Conservation (phyloP, 2,113 vertebrate genomes). For the Chloropsis cyanopogon region DNA sequence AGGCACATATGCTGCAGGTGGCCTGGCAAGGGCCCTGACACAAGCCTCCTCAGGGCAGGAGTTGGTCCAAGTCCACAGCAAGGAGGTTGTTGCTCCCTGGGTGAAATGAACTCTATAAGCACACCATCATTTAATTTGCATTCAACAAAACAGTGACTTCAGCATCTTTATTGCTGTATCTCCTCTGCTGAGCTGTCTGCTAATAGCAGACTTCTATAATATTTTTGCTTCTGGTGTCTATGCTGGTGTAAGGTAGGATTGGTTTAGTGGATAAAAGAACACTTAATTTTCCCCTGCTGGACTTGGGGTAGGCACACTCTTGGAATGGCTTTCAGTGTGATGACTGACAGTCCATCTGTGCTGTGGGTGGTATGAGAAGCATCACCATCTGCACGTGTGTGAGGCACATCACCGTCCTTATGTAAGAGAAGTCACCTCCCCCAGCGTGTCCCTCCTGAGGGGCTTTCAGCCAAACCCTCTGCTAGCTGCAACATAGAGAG, state of each 20-base stretch:
- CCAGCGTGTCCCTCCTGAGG: background rate
- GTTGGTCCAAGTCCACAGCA: background rate
- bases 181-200: background rate
- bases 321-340: slow-evolving; percentile 28
- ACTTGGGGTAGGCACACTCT: background rate
- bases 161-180: background rate
- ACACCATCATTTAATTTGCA: background rate
- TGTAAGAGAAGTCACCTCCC: background rate
- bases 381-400: slow-evolving; percentile 53
- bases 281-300: slow-evolving; percentile 22
- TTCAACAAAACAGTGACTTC: background rate
- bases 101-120: background rate
- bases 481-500: background rate
- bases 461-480: background rate
- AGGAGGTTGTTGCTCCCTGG: background rate
- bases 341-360: slow-evolving; percentile 67
- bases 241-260: background rate
- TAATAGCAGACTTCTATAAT: slow-evolving; percentile 24
- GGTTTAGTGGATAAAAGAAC: background rate
- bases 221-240: slow-evolving; percentile 13
- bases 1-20: background rate
- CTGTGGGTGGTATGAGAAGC: slow-evolving; percentile 45
- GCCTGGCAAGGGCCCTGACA: background rate
- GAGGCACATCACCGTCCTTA: background rate
- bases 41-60: background rate